Evolutionary conservation across 2,797 vertebrate species (phyloP).

Genomic region (Threskiornis aethiopicus): DNA sequence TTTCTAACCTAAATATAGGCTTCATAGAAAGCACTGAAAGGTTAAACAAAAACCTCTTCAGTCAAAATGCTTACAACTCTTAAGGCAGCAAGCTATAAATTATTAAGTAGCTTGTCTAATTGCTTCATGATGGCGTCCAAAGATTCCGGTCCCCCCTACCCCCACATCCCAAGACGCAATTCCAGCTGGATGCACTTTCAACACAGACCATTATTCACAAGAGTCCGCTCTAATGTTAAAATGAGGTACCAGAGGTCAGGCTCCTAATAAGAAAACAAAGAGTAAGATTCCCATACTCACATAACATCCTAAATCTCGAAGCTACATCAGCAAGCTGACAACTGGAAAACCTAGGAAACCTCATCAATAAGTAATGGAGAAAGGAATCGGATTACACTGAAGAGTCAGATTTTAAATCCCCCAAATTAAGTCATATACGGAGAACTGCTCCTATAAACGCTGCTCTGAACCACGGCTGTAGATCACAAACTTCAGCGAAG

Average conservation of each 20-base stretch:
- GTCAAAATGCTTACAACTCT: background rate
- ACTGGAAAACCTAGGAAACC: constrained; percentile 19
- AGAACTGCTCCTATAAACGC: background rate
- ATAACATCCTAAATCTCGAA: constrained; percentile 7
- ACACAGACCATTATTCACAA: constrained; percentile 41
- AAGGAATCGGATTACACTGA: background rate
- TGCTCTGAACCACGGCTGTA: fast-evolving
- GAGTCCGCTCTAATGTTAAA: background rate
- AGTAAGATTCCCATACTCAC: background rate
- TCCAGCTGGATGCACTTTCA: constrained; percentile 63
- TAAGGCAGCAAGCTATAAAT: constrained; percentile 45
- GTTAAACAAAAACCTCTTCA: constrained; percentile 34
- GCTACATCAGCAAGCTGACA: constrained; percentile 13
- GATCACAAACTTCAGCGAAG: background rate
- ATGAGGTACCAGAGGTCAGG: constrained; percentile 58
- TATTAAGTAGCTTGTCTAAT: constrained; percentile 61
- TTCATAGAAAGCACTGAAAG: background rate
- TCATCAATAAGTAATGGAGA: background rate
- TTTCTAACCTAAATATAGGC: background rate
- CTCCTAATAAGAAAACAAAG: constrained; percentile 51
- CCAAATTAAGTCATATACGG: background rate
- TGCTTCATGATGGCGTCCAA: constrained; percentile 60
- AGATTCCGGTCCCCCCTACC: background rate
- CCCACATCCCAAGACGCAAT: background rate
- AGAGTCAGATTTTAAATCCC: background rate